Percentiles rank a stretch among this genome's conserved stretches.
phyloP scores from a whole-genome alignment of 2,113 vertebrate genomes.

The Antigone vipio region DNA sequence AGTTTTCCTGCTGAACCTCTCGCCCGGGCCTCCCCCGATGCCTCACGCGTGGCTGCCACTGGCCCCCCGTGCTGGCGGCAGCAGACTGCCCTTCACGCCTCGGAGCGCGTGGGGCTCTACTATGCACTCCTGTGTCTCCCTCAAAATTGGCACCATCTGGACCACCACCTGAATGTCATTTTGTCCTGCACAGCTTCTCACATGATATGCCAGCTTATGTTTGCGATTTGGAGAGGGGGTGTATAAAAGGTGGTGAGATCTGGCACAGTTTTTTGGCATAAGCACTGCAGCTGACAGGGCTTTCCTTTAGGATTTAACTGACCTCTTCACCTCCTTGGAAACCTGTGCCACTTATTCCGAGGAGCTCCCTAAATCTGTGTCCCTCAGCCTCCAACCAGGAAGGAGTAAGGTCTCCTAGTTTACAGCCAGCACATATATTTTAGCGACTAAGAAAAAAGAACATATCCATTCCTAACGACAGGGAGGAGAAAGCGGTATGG shows the following conservation, averaged over 20 bases:
- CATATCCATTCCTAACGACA: background rate
- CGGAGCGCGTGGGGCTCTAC: constrained; percentile 1
- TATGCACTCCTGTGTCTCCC: constrained; percentile 33
- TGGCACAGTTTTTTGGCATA: constrained; percentile 44
- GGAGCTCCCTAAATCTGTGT: background rate
- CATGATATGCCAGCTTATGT: constrained; percentile 55
- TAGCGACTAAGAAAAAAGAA: background rate
- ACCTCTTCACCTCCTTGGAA: background rate
- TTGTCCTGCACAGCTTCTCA: constrained; percentile 51
- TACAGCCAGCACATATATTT: background rate
- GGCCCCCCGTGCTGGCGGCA: background rate
- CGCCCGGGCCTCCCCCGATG: background rate
- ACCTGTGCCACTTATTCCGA: background rate
- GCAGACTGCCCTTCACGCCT: constrained; percentile 60
- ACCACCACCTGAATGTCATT: constrained; percentile 70
- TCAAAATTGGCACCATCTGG: constrained; percentile 74
- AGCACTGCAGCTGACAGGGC: background rate
- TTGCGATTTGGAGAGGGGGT: constrained; percentile 10
- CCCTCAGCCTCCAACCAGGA: background rate
- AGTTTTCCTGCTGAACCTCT: background rate
- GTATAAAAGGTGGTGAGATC: constrained; percentile 19
- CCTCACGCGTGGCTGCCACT: background rate
- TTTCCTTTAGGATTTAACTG: constrained; percentile 27
- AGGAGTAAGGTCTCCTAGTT: background rate
- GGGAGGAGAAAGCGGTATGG: background rate